phyloP scores from a whole-genome alignment of 2,113 vertebrate species.

The Micronisus gabar region DNA sequence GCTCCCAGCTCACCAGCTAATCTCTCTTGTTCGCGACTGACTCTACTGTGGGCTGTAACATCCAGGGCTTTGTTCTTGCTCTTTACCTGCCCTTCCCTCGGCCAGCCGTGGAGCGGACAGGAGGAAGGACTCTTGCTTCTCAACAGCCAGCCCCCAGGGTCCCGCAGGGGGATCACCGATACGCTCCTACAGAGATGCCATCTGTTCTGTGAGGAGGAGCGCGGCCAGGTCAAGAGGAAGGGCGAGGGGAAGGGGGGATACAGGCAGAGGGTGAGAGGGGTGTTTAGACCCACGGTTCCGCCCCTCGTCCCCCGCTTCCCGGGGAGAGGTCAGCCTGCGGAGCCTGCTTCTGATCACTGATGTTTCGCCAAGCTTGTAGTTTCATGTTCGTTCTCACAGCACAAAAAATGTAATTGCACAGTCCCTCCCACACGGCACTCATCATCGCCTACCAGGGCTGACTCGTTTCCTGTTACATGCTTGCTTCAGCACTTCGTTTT shows the following conservation, averaged over 20 bases:
- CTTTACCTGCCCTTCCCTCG: not conserved
- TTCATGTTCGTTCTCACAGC: conserved; percentile 16
- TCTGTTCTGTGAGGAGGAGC: not conserved
- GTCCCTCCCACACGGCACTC: conserved; percentile 40
- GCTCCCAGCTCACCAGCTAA: not conserved
- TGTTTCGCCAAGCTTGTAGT: conserved; percentile 15
- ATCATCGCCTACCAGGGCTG: not conserved
- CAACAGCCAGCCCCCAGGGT: not conserved
- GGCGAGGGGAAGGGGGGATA: not conserved
- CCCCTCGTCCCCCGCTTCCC: not conserved
- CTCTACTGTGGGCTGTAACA: not conserved
- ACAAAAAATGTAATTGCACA: not conserved
- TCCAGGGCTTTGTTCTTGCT: not conserved
- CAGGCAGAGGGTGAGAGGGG: not conserved
- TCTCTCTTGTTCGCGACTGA: not conserved
- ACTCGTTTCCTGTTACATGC: conserved; percentile 56
- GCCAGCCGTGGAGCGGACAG: not conserved
- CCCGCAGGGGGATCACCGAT: not conserved
- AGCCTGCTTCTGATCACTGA: not conserved
- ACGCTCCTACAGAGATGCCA: not conserved
- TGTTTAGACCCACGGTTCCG: not conserved
- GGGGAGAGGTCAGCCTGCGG: not conserved
- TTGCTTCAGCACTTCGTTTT: not conserved
- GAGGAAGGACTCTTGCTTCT: not conserved
- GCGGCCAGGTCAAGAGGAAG: not conserved